These are phyloP conservation scores for Tyrannus savana DNA, from an alignment of 2,113 vertebrate genomes.

Conservation along the genomic window DNA sequence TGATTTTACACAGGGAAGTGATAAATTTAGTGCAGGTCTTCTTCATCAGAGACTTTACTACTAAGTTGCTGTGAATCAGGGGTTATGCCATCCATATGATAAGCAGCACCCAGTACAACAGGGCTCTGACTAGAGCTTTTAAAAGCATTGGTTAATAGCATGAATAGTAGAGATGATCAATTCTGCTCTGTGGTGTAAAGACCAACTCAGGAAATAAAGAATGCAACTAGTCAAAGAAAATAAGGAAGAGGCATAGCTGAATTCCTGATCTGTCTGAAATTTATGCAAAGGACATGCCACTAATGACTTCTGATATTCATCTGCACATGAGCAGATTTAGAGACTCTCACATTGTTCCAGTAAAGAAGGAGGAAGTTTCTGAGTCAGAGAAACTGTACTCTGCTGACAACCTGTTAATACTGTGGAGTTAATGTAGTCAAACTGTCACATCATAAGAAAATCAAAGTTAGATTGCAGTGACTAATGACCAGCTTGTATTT, in stretches of 20 bases:
- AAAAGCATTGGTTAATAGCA: neutral
- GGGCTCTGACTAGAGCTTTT: neutral
- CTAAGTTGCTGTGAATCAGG: neutral
- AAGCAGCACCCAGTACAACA: neutral
- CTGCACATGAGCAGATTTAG: rapidly evolving
- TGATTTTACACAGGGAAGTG: neutral
- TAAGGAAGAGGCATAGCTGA: neutral
- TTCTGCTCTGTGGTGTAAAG: neutral
- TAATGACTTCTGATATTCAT: neutral
- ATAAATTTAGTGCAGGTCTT: neutral
- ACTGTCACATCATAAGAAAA: neutral
- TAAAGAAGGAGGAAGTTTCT: neutral
- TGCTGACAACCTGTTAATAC: neutral
- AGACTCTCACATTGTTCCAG: neutral
- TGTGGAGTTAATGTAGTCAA: neutral
- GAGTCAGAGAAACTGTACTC: neutral
- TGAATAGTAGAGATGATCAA: neutral
- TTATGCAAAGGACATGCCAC: neutral
- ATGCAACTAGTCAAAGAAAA: neutral
- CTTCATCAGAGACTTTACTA: neutral
- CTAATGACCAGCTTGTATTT: neutral
- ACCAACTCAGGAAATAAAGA: neutral
- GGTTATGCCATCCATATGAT: neutral
- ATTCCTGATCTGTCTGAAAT: neutral
- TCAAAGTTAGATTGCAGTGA: neutral